Percentiles rank a stretch among this genome's conserved stretches.
phyloP scores from a whole-genome alignment of 2,888 invertebrate species.

The Trissoscelio sp. region DNA sequence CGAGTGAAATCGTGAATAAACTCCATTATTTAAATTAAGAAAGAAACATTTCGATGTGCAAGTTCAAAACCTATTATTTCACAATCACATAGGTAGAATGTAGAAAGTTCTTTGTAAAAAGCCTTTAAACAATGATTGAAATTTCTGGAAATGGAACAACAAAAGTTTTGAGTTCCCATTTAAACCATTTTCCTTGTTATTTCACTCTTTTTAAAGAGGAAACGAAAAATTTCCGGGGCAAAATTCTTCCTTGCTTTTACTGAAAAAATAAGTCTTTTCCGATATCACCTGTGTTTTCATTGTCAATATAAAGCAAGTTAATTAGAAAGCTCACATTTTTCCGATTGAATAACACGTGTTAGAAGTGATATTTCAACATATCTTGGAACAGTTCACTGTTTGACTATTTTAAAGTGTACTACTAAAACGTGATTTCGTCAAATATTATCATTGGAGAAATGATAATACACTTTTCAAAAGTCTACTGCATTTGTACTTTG shows the following conservation, averaged over 20 bases:
- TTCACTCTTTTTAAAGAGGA: slow-evolving; percentile 20
- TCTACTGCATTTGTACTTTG: neutral
- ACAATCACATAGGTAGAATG: neutral
- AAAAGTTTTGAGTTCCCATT: slow-evolving; percentile 25
- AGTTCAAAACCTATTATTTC: neutral
- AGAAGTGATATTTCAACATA: neutral
- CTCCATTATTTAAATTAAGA: no score
- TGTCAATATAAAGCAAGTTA: slow-evolving; percentile 6
- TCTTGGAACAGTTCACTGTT: neutral
- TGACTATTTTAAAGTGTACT: neutral
- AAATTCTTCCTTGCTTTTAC: slow-evolving; percentile 20
- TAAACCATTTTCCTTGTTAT: slow-evolving; percentile 33
- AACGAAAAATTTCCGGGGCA: slow-evolving; percentile 11
- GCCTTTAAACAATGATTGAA: slow-evolving; percentile 29
- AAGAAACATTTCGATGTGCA: neutral
- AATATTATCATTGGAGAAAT: neutral
- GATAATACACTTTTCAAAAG: neutral
- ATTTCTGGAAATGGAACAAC: slow-evolving; percentile 18
- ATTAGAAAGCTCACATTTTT: slow-evolving; percentile 6
- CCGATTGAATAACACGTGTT: slow-evolving; percentile 1
- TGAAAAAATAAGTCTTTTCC: slow-evolving; percentile 10
- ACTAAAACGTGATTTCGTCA: neutral
- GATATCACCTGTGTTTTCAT: slow-evolving; percentile 6
- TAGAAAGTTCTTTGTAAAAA: slow-evolving; percentile 1
- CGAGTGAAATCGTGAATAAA: no score